These are phyloP conservation scores for Drosophila navojoa DNA, from an alignment of 1,140 invertebrate species.

Conservation along the genomic window DNA sequence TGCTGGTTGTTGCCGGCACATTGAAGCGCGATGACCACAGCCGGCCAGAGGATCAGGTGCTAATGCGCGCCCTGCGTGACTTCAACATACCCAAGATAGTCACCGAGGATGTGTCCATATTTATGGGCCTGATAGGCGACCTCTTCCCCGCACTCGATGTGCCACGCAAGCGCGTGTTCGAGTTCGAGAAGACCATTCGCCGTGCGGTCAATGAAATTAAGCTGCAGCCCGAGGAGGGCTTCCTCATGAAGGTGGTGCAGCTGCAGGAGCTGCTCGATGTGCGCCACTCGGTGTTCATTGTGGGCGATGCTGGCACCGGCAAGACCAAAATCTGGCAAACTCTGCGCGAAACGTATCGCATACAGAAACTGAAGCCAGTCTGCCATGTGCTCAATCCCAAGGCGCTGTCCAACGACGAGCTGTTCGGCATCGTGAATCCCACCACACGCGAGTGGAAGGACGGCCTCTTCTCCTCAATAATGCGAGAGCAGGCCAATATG, in stretches of 20 bases:
- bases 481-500: constrained; percentile 96
- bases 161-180: constrained; percentile 89
- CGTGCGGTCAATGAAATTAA: constrained; percentile 90
- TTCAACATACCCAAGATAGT: constrained; percentile 95
- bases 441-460: constrained; percentile 98
- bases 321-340: constrained; percentile 96
- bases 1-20: constrained; percentile 93
- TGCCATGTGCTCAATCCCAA: constrained; percentile 97
- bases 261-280: constrained; percentile 93
- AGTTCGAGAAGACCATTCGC: constrained; percentile 90
- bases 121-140: constrained; percentile 93
- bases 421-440: constrained; percentile 98
- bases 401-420: constrained; percentile 97
- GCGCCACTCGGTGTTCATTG: constrained; percentile 94
- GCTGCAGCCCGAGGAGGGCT: constrained; percentile 93
- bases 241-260: constrained; percentile 92
- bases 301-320: constrained; percentile 93
- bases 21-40: constrained; percentile 85
- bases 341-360: constrained; percentile 90
- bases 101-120: constrained; percentile 92
- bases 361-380: constrained; percentile 91
- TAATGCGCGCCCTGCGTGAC: constrained; percentile 92
- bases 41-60: constrained; percentile 88
- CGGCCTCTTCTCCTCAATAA: constrained; percentile 95
- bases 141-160: constrained; percentile 93